Percentiles rank a stretch among this genome's conserved stretches.
These are phyloP conservation scores for Dasyurus viverrinus DNA, from an alignment of 2,113 vertebrate genomes.

Conservation along the genomic window DNA sequence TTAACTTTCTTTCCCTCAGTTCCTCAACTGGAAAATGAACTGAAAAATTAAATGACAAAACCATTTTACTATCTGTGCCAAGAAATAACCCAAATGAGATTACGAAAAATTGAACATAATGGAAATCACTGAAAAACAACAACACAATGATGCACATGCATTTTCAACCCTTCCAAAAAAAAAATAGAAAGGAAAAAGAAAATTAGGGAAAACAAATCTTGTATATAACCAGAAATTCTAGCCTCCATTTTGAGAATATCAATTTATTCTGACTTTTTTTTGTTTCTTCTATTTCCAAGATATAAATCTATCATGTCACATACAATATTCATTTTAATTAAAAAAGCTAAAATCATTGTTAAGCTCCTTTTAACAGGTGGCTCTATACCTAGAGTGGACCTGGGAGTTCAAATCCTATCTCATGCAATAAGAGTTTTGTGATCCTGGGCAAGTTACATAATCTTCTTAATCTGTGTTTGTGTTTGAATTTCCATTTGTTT, in stretches of 20 bases:
- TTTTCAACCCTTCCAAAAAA: not conserved
- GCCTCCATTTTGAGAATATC: not conserved
- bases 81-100: not conserved
- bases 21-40: not conserved
- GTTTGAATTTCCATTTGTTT: no score
- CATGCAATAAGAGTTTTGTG: no score
- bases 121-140: no score
- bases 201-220: not conserved
- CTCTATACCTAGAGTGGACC: no score
- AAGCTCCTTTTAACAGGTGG: no score
- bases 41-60: not conserved
- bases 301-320: no score
- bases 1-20: not conserved
- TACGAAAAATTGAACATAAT: no score
- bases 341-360: no score
- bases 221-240: not conserved
- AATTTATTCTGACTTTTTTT: not conserved
- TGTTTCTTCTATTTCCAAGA: not conserved
- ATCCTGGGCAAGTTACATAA: no score
- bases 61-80: not conserved
- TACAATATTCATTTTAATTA: no score
- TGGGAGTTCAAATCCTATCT: no score
- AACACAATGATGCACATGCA: not conserved
- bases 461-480: no score
- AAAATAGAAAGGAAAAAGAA: not conserved